Percentiles rank a stretch among this genome's conserved stretches.
These are phyloP conservation scores for Chlorospingus flavigularis DNA, from an alignment of 2,797 vertebrate genomes.

Conservation along the genomic window DNA sequence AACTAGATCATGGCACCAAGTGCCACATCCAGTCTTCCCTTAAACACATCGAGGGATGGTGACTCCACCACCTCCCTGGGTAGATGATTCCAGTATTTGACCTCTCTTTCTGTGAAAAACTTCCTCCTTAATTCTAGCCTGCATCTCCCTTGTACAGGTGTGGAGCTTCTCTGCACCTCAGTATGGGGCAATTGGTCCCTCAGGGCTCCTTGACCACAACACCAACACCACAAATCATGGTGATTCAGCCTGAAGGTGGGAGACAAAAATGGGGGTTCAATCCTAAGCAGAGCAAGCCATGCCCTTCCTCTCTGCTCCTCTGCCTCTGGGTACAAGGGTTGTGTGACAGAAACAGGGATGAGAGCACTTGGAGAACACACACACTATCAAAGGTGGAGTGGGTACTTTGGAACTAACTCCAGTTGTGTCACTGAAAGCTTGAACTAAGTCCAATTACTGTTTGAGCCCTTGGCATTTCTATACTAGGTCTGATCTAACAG, in stretches of 20 bases:
- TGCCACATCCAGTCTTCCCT: no score
- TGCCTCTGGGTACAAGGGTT: not conserved
- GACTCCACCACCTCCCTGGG: no score
- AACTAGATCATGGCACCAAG: no score
- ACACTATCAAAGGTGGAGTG: not conserved
- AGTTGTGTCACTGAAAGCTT: not conserved
- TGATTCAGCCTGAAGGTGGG: not conserved
- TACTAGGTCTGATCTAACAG: not conserved
- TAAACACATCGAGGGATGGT: no score
- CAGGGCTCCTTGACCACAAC: not conserved
- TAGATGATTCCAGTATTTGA: no score
- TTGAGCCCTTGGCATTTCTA: not conserved
- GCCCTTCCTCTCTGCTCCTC: not conserved
- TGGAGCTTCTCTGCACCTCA: not conserved
- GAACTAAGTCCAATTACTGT: not conserved
- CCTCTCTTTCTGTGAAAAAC: no score
- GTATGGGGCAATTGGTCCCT: fast-evolving
- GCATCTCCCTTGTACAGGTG: not conserved
- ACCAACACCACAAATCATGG: fast-evolving
- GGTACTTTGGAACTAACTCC: not conserved
- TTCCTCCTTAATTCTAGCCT: no score
- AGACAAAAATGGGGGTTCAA: not conserved
- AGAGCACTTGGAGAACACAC: not conserved
- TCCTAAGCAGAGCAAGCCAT: not conserved
- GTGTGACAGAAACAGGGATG: fast-evolving